These are phyloP conservation scores for Blastobasis lacticolella DNA, from an alignment of 2,888 invertebrate species.

Conservation along the genomic window DNA sequence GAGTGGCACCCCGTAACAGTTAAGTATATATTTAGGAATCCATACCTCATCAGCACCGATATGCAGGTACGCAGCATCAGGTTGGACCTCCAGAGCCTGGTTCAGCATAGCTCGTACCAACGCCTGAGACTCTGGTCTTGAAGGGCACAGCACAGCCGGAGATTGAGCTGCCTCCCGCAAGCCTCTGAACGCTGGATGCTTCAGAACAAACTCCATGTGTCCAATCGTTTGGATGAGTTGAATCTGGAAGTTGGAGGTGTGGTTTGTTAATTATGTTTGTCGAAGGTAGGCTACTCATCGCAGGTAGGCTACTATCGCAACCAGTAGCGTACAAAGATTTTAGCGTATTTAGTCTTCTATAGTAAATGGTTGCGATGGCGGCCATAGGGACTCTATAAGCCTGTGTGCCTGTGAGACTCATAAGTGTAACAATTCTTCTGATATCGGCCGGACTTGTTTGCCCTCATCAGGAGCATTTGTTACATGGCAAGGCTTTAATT, in stretches of 20 bases:
- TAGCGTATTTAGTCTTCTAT: too few relatives aligned
- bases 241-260: slow-evolving; percentile 37
- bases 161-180: slow-evolving; percentile 78
- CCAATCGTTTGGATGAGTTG: slow-evolving; percentile 92
- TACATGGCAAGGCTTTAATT: too few relatives aligned
- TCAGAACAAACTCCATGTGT: slow-evolving; percentile 88
- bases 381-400: too few relatives aligned
- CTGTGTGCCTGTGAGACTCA: too few relatives aligned
- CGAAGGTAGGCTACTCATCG: too few relatives aligned
- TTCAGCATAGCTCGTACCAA: slow-evolving; percentile 80
- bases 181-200: slow-evolving; percentile 78
- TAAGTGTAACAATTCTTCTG: too few relatives aligned
- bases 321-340: too few relatives aligned
- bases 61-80: slow-evolving; percentile 79
- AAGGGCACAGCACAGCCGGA: slow-evolving; percentile 84
- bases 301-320: too few relatives aligned
- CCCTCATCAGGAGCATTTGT: too few relatives aligned
- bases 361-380: too few relatives aligned
- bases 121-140: slow-evolving; percentile 73
- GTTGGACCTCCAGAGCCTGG: slow-evolving; percentile 80
- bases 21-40: background rate
- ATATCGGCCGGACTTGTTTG: too few relatives aligned
- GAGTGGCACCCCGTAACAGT: too few relatives aligned
- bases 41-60: slow-evolving; percentile 87
- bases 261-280: background rate